phyloP scores from a whole-genome alignment of 1,140 invertebrate genomes.

The Piezodorus guildinii region DNA sequence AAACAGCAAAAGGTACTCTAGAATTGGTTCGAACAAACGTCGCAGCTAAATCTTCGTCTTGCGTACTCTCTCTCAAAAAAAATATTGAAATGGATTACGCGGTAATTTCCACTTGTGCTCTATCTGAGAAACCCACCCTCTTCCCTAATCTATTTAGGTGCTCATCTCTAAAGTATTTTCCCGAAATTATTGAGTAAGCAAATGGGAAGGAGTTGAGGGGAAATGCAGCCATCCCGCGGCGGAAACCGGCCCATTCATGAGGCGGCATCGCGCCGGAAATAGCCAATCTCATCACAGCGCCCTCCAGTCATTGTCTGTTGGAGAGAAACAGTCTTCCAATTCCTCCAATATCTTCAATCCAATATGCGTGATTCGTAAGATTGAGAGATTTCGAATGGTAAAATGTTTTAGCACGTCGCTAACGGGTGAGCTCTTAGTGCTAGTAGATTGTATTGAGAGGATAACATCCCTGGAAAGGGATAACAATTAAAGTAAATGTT shows the following conservation, averaged over 20 bases:
- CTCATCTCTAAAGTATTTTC: slow-evolving; percentile 2
- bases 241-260: neutral
- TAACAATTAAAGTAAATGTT: too few species aligned
- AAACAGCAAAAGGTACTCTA: too few species aligned
- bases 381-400: too few species aligned
- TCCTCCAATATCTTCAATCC: too few species aligned
- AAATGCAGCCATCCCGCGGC: neutral
- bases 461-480: too few species aligned
- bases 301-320: neutral
- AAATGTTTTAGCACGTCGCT: too few species aligned
- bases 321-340: too few species aligned
- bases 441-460: too few species aligned
- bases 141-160: slow-evolving; percentile 5
- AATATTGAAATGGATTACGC: neutral
- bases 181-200: slow-evolving; percentile 3
- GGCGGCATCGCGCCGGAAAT: neutral
- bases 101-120: neutral
- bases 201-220: neutral
- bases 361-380: too few species aligned
- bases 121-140: neutral
- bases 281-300: slow-evolving; percentile 1
- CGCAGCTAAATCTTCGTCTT: too few species aligned
- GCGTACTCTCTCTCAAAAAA: neutral
- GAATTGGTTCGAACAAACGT: too few species aligned
- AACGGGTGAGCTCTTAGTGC: too few species aligned